Percentiles rank a stretch among this genome's conserved stretches.
Conservation (phyloP, 2,888 invertebrate genomes). For the Drosophila nr. fundita region DNA sequence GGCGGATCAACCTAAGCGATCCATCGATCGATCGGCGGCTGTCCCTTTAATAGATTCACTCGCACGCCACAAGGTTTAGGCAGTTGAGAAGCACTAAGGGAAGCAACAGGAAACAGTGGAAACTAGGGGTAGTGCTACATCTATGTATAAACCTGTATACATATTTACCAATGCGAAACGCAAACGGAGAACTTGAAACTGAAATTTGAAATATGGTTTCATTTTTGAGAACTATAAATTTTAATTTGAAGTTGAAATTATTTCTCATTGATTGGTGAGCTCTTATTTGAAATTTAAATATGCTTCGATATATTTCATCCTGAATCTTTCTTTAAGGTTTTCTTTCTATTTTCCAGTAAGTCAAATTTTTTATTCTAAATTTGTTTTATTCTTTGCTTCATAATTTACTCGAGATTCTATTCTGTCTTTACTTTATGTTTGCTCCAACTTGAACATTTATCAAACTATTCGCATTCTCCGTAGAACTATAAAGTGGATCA, state of each 20-base stretch:
- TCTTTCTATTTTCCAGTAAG: neutral
- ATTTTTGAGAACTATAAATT: neutral
- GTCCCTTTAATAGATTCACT: slow-evolving; percentile 72
- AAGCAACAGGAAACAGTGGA: neutral
- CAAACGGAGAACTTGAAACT: neutral
- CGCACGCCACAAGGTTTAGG: slow-evolving; percentile 52
- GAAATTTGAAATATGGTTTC: neutral
- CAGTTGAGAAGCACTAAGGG: neutral
- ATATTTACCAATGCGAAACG: slow-evolving; percentile 7
- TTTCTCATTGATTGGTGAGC: neutral
- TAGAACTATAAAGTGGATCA: slow-evolving; percentile 44
- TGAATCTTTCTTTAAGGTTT: neutral
- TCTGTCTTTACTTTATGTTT: neutral
- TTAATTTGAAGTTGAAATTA: neutral
- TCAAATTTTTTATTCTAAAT: neutral
- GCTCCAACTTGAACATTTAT: slow-evolving; percentile 18
- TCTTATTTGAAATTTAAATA: neutral
- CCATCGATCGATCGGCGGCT: slow-evolving; percentile 47
- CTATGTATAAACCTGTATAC: slow-evolving; percentile 9
- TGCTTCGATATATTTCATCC: neutral
- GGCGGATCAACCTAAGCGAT: slow-evolving; percentile 22
- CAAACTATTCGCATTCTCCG: neutral
- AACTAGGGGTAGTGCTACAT: neutral
- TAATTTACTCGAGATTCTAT: no score
- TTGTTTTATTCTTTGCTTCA: neutral